phyloP scores from a whole-genome alignment of 2,888 invertebrate species.

The Podotricha telesiphe region DNA sequence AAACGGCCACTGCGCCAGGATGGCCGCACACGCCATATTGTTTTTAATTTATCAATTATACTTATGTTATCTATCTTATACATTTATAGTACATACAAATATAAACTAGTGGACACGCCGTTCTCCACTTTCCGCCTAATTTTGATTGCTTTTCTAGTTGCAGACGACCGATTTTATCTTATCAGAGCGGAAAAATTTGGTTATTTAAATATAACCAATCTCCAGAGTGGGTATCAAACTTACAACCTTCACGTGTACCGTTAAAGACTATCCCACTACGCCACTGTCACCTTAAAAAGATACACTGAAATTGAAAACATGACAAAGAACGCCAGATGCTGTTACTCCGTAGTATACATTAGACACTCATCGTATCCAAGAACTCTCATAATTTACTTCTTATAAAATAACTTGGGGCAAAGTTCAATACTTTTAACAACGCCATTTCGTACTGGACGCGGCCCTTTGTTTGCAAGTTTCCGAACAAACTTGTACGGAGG shows the following conservation, averaged over 20 bases:
- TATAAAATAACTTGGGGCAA: conserved; percentile 31
- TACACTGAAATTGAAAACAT: neutral
- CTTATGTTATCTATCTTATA: too few species aligned
- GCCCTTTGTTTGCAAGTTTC: conserved; percentile 65
- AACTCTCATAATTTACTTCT: conserved; percentile 30
- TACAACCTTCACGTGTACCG: neutral
- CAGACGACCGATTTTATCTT: neutral
- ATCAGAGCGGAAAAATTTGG: too few species aligned
- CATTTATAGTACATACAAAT: too few species aligned
- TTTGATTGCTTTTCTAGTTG: neutral
- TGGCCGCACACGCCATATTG: too few species aligned
- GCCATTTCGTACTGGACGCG: conserved; percentile 46
- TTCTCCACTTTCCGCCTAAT: neutral
- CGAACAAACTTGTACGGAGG: conserved; percentile 66
- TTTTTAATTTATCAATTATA: too few species aligned
- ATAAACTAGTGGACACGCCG: neutral
- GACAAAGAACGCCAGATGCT: conserved; percentile 1
- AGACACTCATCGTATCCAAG: conserved; percentile 1
- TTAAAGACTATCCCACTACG: neutral
- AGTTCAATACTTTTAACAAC: conserved; percentile 45
- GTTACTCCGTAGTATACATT: conserved; percentile 6
- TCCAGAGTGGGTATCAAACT: neutral
- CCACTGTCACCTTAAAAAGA: neutral
- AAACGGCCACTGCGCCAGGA: too few species aligned
- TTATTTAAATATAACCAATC: too few species aligned